Base-by-base conservation (phyloP, 2,797 vertebrate species). In the Hemibagrus guttatus region DNA sequence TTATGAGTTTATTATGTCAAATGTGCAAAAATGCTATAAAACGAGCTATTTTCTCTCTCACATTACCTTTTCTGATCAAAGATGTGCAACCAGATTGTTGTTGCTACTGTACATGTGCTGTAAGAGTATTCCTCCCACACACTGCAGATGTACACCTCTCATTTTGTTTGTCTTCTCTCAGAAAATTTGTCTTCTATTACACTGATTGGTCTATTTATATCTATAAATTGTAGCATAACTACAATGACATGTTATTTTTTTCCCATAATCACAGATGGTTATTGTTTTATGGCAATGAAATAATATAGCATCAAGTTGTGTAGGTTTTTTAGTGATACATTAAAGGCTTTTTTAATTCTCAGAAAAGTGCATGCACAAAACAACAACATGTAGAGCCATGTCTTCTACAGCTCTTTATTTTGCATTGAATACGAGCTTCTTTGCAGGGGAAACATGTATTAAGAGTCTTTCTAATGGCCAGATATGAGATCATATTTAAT, bases 41-140 rank as follows among this genome's bases (percentile, higher is more conserved):
- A 64, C 49, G 17, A 54, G 35, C 49, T 78, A 66, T 85, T 83
- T 61, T 56, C 46, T 63, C 31, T 66, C 21, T 49, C 46, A 42
- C 46, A 31, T 78, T 46, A 79, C 83, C 64, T n/a, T 54, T 68
- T 83, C 83, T 72, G 7, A 86, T 88, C 63, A 85, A 72, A 83
- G 81, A 88, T 72, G 46, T 46, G 23, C 63, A 86, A 75, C 61
- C 81, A 88, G 84, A 86, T 71, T 68, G 80, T 54, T 75, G 64
- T 46, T 85, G 81, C 74, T 75, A 54, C 68, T 75, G 56, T 84
- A 83, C 84, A 85, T 74, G 86, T 80, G 75, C 59, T 74, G 84
- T 64, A 59, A 81, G 69, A 85, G 83, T 78, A 83, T 83, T 78
- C 87, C 84, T 85, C 87, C 87, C 84, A 85, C 87, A 85, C 83